A percentile compares a stretch with the other conserved stretches of the same genome.
Evolutionary conservation across 2,113 vertebrate species (phyloP).

Genomic region (Hyla sarda): DNA sequence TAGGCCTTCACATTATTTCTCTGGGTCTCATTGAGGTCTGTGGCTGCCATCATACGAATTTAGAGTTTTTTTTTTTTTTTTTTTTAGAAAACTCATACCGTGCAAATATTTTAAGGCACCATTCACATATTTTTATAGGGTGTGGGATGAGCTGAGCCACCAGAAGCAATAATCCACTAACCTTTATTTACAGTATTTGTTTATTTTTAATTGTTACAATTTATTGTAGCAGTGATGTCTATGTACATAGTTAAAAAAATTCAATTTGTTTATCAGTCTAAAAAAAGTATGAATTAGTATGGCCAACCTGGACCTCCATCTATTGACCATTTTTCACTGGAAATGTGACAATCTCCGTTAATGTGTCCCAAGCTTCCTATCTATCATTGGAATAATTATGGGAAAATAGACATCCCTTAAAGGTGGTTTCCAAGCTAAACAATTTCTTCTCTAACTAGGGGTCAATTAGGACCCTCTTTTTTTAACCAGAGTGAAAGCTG

Average conservation of each 20-base stretch:
- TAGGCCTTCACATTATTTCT: conserved; percentile 30
- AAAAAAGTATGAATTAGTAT: no score
- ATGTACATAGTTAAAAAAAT: background rate
- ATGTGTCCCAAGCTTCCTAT: no score
- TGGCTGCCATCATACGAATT: background rate
- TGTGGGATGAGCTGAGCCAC: background rate
- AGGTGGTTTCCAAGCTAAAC: no score
- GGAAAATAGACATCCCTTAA: no score
- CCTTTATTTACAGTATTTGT: background rate
- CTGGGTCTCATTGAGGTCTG: conserved; percentile 31
- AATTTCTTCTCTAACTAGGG: no score
- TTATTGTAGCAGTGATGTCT: background rate
- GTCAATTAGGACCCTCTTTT: no score
- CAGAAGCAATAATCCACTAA: conserved; percentile 9
- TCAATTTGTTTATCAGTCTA: no score
- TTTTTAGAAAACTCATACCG: background rate
- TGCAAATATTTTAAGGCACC: background rate
- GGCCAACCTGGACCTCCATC: no score
- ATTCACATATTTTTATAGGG: background rate
- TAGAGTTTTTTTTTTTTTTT: background rate
- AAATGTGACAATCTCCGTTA: no score
- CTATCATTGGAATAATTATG: no score
- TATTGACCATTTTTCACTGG: no score
- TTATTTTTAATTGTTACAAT: background rate
- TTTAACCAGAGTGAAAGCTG: no score